Percentiles rank a stretch among this genome's conserved stretches.
These are phyloP conservation scores for Megalurothrips usitatus DNA, from an alignment of 2,888 invertebrate species.

Conservation along the genomic window DNA sequence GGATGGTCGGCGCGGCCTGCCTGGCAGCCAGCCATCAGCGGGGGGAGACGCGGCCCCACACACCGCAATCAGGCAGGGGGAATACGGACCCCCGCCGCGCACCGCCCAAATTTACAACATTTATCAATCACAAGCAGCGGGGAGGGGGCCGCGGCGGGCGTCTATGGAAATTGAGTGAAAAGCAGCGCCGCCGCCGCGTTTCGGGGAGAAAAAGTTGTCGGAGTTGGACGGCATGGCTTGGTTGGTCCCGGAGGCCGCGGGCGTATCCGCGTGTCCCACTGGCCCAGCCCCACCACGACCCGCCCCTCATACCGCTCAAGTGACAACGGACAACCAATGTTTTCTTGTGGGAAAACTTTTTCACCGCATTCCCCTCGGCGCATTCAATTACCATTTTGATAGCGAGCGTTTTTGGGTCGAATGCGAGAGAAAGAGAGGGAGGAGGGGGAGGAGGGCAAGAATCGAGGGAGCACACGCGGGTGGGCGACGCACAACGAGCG, in stretches of 20 bases:
- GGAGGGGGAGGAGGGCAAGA: neutral
- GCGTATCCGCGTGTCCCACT: too few species aligned
- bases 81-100: neutral
- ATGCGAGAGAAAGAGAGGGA: neutral
- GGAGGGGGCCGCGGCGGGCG: neutral
- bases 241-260: too few species aligned
- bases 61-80: neutral
- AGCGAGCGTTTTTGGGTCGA: neutral
- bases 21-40: conserved; percentile 8
- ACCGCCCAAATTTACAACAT: conserved; percentile 16
- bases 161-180: neutral
- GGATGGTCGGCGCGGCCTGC: neutral
- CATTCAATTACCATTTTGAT: conserved; percentile 27
- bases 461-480: too few species aligned
- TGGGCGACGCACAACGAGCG: neutral
- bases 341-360: neutral
- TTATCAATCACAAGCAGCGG: neutral
- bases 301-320: neutral
- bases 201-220: neutral
- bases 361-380: neutral
- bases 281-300: too few species aligned
- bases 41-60: neutral
- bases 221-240: neutral
- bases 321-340: conserved; percentile 11
- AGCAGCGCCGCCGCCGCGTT: neutral